These are phyloP conservation scores for Drosophila tsacasi DNA, from an alignment of 1,140 invertebrate species.

Conservation along the genomic window DNA sequence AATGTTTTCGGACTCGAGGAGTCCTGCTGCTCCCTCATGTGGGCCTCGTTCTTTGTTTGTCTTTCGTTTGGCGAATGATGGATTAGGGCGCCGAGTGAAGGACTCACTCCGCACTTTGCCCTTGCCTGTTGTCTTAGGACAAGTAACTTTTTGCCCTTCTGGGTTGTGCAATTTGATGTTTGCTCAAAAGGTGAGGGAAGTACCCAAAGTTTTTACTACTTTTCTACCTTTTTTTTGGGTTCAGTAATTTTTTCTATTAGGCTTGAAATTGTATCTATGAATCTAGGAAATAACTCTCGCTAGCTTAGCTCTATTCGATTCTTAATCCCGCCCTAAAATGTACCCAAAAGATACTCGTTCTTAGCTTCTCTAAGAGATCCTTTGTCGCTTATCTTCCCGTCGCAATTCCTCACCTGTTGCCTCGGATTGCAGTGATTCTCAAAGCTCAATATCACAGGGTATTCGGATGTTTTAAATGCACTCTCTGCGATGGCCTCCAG, in stretches of 20 bases:
- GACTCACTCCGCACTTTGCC: not conserved
- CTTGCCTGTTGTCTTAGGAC: constrained; percentile 68
- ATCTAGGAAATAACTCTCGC: not conserved
- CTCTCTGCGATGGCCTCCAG: constrained; percentile 98
- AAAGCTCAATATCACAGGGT: constrained; percentile 98
- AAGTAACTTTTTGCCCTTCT: constrained; percentile 48
- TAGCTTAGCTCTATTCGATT: not conserved
- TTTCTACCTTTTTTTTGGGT: not conserved
- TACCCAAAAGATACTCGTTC: not conserved
- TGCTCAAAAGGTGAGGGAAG: constrained; percentile 4
- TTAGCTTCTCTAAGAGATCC: too few relatives aligned
- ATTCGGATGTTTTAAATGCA: constrained; percentile 99
- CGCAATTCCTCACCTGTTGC: constrained; percentile 88
- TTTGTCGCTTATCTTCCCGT: not conserved
- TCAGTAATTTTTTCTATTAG: not conserved
- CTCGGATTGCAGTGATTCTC: constrained; percentile 99
- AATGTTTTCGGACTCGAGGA: constrained; percentile 41
- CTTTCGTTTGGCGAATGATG: constrained; percentile 46
- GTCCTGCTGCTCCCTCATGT: constrained; percentile 20
- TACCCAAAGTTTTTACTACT: constrained; percentile 4
- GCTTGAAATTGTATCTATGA: not conserved
- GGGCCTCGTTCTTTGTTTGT: constrained; percentile 41
- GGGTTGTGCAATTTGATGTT: constrained; percentile 5
- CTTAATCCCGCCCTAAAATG: not conserved
- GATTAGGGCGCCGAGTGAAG: constrained; percentile 46